Evolutionary conservation across 2,113 vertebrate species (phyloP), one percentile per base, ranked within the genome.

Genomic region (Nannospalax galili): DNA sequence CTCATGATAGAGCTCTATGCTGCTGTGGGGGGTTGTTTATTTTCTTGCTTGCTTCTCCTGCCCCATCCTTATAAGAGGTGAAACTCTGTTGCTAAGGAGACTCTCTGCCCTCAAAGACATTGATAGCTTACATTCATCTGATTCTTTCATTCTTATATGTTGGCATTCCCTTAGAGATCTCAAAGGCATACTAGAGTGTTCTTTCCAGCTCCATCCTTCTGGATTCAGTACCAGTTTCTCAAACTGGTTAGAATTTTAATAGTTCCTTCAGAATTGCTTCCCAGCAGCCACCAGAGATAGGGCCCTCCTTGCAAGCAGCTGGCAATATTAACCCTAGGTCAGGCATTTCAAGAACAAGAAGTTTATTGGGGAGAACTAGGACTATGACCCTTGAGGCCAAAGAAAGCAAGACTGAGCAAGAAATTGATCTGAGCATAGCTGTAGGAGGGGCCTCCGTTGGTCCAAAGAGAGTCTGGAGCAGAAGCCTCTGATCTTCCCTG

Each of bases 371-470:
- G 45, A 74, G 48, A 14, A 74, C 3, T 28, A 67, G 35, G 28
- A 91, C 60, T 62, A 69, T 74, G 35, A 30, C 16, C 28, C 6
- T 60, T 58, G 91, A 58, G 35, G 11, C 1, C 19, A 4, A 88
- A 12, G 35, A 78, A 84, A 65, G 32, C 45, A 89, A 35, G 15
- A 32, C 0, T 62, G 37, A 56, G n/a, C 52, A 17, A 28, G 32
- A 56, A 40, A 12, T 42, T 74, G 17, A 65, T 32, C 7, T 84
- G 2, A 30, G 0, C 11, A 8, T 24, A 60, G 4, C 81, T 60
- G 0, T 11, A 65, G n/a, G 7, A 32, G 24, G 72, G 5, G 4
- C 17, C 37, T 81, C n/a, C 1, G 3, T 1, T n/a, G 16, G 17
- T 75, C 5, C 20, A 42, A 22, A 72, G 7, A 42, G 17, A 62